phyloP scores from a whole-genome alignment of 2,113 vertebrate genomes.

The Tyrannus savana region DNA sequence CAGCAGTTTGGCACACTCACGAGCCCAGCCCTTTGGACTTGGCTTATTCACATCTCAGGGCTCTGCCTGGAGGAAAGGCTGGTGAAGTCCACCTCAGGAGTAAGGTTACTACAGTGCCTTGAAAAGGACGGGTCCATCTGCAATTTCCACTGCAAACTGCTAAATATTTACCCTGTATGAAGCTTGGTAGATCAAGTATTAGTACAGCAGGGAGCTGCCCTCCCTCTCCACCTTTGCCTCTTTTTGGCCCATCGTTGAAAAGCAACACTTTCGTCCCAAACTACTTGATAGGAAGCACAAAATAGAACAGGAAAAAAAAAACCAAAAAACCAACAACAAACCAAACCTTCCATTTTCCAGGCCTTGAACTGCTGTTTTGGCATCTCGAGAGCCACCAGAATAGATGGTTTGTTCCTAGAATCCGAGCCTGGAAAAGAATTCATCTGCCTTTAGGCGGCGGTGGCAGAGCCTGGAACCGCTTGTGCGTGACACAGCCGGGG shows the following conservation, averaged over 20 bases:
- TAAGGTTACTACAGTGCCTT: background rate
- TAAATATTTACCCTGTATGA: background rate
- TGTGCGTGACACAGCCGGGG: background rate
- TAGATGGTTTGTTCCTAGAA: background rate
- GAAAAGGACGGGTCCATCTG: background rate
- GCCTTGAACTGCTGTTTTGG: background rate
- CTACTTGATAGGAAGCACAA: background rate
- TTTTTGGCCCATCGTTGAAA: background rate
- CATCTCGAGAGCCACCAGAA: background rate
- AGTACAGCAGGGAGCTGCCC: background rate
- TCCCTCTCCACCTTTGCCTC: background rate
- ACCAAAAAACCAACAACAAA: background rate
- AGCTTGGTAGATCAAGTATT: background rate
- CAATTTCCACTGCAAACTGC: background rate
- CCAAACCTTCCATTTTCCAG: background rate
- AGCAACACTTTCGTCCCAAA: background rate
- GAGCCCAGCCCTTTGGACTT: background rate
- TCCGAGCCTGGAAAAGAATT: background rate
- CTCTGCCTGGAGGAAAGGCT: background rate
- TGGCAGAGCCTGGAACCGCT: background rate
- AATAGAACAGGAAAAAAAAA: background rate
- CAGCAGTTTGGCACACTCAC: conserved; percentile 37
- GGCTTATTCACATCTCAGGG: background rate
- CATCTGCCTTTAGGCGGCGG: background rate
- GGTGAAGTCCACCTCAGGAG: background rate